Evolutionary conservation across 2,797 vertebrate species (phyloP).

Genomic region (Acrocephalus scirpaceus): DNA sequence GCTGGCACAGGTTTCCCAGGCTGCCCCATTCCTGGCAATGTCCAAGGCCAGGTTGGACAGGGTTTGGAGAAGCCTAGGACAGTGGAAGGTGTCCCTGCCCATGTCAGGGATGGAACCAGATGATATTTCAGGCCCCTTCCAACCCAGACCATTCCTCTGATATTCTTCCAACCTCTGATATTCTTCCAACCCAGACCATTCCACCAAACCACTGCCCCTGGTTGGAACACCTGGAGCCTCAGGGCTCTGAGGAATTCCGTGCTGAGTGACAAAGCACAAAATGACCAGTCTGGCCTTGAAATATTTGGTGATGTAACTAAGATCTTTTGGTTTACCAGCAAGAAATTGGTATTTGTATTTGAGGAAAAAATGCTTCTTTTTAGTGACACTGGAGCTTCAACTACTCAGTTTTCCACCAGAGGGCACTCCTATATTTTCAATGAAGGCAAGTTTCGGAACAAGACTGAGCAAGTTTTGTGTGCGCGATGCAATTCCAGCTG

Average conservation of each 20-base stretch:
- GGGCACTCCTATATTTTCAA: slow-evolving; percentile 63
- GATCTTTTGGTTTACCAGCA: background rate
- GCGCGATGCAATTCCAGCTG: background rate
- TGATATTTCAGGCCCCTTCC: background rate
- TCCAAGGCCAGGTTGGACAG: fast-evolving
- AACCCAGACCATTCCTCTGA: background rate
- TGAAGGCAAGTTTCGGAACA: background rate
- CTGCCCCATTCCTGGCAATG: background rate
- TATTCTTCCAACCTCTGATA: no score
- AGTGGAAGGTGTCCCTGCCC: background rate
- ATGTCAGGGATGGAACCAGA: fast-evolving
- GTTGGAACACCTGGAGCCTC: background rate
- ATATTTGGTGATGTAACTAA: background rate
- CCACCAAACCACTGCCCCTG: background rate
- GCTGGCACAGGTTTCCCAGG: background rate
- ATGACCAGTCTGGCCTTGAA: background rate
- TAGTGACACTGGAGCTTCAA: background rate
- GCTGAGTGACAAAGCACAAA: background rate
- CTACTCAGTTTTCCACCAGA: slow-evolving; percentile 35
- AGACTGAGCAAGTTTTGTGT: fast-evolving
- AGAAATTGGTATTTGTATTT: background rate
- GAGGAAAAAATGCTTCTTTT: background rate
- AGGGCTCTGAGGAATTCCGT: background rate
- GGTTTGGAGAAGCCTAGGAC: background rate
- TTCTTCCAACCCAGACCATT: background rate